Conservation (phyloP, 2,888 invertebrate species). For the Strigamia transsilvanica region DNA sequence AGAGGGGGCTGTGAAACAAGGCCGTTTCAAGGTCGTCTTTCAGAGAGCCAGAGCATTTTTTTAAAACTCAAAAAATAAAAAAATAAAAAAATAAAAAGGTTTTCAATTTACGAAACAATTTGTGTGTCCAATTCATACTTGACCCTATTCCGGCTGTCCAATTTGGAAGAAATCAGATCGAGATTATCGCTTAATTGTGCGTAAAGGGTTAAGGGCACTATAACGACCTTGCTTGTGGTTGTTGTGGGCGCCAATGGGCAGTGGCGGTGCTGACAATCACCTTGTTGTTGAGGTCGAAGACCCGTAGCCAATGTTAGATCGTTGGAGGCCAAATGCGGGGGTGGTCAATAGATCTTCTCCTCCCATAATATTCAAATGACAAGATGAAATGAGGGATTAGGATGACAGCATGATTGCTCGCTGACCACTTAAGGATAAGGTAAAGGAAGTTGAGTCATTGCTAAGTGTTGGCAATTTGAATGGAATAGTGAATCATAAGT, state of each 20-base stretch:
- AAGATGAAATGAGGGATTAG: neutral
- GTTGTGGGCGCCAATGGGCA: neutral
- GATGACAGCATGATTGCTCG: neutral
- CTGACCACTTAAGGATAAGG: neutral
- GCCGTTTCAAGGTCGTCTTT: slow-evolving; percentile 26
- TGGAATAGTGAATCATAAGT: neutral
- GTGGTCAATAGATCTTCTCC: neutral
- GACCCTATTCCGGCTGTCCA: neutral
- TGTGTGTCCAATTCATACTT: neutral
- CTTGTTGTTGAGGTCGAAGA: neutral
- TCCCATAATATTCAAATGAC: neutral
- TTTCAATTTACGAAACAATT: neutral
- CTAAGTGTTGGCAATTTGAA: neutral
- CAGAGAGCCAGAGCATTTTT: neutral
- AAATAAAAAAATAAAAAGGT: neutral
- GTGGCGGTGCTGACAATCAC: neutral
- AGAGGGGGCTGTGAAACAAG: neutral
- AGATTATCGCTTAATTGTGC: neutral
- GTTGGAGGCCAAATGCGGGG: neutral
- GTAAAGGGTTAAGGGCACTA: neutral
- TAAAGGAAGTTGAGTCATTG: neutral
- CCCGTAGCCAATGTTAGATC: neutral
- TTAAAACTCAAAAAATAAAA: neutral
- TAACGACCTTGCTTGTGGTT: neutral
- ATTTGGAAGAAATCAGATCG: neutral